Conservation (phyloP, 1,140 invertebrate species). For the Meloidogyne chitwoodi region DNA sequence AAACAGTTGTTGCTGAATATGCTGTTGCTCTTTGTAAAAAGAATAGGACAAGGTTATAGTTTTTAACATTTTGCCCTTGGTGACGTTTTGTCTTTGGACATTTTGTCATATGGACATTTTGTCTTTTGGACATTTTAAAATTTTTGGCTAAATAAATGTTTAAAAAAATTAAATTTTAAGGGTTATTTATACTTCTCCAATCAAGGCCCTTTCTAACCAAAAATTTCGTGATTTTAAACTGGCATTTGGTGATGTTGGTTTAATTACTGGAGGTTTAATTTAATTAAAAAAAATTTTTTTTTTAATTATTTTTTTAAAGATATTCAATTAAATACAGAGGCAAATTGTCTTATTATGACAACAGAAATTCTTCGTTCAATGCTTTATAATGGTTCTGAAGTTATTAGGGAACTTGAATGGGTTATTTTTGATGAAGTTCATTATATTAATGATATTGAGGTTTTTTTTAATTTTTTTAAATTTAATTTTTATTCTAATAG, state of each 20-base stretch:
- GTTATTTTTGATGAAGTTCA: conserved; percentile 99
- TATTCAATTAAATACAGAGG: conserved; percentile 86
- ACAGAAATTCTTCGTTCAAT: conserved; percentile 96
- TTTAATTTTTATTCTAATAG: conserved; percentile 62
- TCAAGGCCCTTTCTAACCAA: conserved; percentile 98
- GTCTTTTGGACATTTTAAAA: no score
- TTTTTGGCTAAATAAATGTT: no score
- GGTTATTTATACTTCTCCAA: conserved; percentile 96
- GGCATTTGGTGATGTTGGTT: conserved; percentile 77
- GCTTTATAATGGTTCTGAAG: conserved; percentile 90
- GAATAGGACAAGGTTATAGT: conserved; percentile 79
- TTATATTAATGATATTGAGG: conserved; percentile 92
- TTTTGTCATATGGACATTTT: no score
- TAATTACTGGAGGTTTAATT: conserved; percentile 80
- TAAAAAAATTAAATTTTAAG: no score
- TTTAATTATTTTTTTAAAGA: not conserved
- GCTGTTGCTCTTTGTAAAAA: conserved; percentile 83
- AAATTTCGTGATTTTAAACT: conserved; percentile 93
- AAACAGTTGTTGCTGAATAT: conserved; percentile 98
- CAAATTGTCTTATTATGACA: conserved; percentile 95
- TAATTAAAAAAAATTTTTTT: not conserved
- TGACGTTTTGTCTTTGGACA: no score
- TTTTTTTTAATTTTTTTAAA: conserved; percentile 6
- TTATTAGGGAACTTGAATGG: conserved; percentile 90
- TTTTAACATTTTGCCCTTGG: no score